These are phyloP conservation scores for Anagyrus pseudococci DNA, from an alignment of 2,888 invertebrate species.

Conservation along the genomic window DNA sequence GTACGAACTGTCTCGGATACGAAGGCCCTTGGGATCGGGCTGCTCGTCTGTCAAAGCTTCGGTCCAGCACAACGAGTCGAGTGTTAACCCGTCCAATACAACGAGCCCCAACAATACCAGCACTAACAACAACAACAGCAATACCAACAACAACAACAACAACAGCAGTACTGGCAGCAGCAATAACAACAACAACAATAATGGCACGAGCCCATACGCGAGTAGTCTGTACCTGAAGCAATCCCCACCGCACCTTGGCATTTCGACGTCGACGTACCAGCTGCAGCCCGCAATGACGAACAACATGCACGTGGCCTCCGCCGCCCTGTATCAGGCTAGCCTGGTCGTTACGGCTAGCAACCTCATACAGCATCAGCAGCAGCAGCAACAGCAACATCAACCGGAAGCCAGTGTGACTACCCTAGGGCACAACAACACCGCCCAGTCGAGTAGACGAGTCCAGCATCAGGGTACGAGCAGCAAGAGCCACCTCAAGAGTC, in stretches of 20 bases:
- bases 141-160: conserved; percentile 7
- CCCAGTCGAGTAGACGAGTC: conserved; percentile 53
- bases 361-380: neutral
- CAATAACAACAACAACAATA: conserved; percentile 7
- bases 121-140: conserved; percentile 41
- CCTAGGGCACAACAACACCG: conserved; percentile 44
- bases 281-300: conserved; percentile 10
- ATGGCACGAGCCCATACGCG: conserved; percentile 14
- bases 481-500: conserved; percentile 54
- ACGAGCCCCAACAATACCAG: too few relatives aligned
- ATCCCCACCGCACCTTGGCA: too few relatives aligned
- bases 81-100: conserved; percentile 43
- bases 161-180: neutral
- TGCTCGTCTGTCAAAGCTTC: too few relatives aligned
- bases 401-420: neutral
- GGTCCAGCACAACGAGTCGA: conserved; percentile 8
- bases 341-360: conserved; percentile 23
- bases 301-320: conserved; percentile 48
- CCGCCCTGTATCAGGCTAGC: conserved; percentile 45
- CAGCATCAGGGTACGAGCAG: too few relatives aligned
- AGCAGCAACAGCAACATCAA: too few relatives aligned
- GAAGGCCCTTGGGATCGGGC: conserved; percentile 64
- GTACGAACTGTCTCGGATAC: conserved; percentile 84
- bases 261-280: conserved; percentile 18
- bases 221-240: too few relatives aligned